Percentiles rank a stretch among this genome's conserved stretches.
These are phyloP conservation scores for Potorous gilbertii DNA, from an alignment of 2,797 vertebrate species.

Conservation along the genomic window DNA sequence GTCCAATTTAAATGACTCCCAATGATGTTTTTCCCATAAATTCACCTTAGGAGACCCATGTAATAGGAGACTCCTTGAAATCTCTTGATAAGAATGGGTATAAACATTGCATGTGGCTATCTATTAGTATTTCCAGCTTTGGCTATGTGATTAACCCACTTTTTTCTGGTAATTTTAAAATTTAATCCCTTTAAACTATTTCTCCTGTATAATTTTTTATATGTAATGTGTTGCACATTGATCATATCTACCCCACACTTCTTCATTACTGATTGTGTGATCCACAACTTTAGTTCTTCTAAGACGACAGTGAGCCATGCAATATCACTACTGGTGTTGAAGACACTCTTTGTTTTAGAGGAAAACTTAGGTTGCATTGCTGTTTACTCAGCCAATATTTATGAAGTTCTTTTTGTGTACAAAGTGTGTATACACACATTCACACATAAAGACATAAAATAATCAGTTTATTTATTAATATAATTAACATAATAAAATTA, in stretches of 20 bases:
- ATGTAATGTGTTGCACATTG: not conserved
- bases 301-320: not conserved
- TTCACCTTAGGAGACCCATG: not conserved
- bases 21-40: not conserved
- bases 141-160: not conserved
- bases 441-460: not conserved
- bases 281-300: not conserved
- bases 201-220: not conserved
- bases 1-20: not conserved
- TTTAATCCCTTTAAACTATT: not conserved
- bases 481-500: too few relatives aligned
- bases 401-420: not conserved
- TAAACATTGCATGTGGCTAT: not conserved
- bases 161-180: not conserved
- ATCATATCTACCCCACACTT: not conserved
- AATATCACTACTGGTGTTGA: not conserved
- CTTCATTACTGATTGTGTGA: not conserved
- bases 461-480: not conserved
- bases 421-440: not conserved
- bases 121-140: not conserved
- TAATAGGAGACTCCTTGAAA: not conserved
- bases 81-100: not conserved
- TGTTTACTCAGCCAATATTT: not conserved
- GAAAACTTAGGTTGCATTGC: not conserved
- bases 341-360: not conserved